These are phyloP conservation scores for Dasyurus viverrinus DNA, from an alignment of 2,113 vertebrate genomes.

Conservation along the genomic window DNA sequence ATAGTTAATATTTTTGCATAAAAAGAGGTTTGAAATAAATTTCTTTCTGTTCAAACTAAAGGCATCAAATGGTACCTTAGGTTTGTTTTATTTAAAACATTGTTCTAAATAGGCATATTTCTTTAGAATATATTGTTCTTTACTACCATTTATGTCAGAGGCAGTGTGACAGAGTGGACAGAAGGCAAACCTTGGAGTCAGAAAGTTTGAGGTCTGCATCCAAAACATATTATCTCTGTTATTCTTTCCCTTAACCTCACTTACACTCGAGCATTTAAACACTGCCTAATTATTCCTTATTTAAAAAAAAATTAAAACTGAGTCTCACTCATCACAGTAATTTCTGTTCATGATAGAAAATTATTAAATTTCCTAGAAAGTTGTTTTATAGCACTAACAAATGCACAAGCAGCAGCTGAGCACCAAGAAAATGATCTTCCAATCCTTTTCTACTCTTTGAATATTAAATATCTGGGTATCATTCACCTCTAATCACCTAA, in stretches of 20 bases:
- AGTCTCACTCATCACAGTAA: not conserved
- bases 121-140: not conserved
- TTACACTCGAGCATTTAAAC: not conserved
- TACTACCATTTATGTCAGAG: not conserved
- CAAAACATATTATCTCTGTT: not conserved
- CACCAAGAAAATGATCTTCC: not conserved
- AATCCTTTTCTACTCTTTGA: not conserved
- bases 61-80: not conserved
- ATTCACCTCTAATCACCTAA: too few relatives aligned
- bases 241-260: not conserved
- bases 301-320: not conserved
- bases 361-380: not conserved
- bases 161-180: not conserved
- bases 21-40: not conserved
- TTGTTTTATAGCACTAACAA: not conserved
- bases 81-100: not conserved
- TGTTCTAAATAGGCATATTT: not conserved
- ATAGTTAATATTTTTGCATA: not conserved
- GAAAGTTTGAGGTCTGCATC: not conserved
- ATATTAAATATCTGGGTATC: not conserved
- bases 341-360: not conserved
- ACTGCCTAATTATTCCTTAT: not conserved
- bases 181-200: not conserved
- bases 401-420: not conserved
- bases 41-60: not conserved